These are phyloP conservation scores for Heliocidaris tuberculata DNA, from an alignment of 35 echinoderm and acorn worm genomes.

Conservation along the genomic window DNA sequence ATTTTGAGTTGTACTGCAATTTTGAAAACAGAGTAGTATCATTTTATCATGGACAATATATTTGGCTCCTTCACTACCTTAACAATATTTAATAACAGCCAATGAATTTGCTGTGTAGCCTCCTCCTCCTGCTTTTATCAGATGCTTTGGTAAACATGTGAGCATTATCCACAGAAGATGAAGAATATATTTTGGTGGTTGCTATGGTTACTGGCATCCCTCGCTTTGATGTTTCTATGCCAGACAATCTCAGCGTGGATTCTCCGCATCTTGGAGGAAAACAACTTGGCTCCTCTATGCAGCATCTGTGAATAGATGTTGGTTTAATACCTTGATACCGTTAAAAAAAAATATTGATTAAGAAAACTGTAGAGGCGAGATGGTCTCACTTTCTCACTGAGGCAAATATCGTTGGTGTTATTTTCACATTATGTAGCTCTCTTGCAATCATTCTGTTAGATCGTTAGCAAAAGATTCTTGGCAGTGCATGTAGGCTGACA, in stretches of 20 bases:
- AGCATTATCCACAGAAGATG: not conserved
- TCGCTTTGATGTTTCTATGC: not conserved
- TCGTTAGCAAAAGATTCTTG: no score
- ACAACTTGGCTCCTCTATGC: not conserved
- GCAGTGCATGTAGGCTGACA: no score
- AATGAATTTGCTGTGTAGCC: no score
- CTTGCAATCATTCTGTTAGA: not conserved
- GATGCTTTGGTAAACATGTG: not conserved
- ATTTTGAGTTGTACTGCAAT: no score
- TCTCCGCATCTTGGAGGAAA: not conserved
- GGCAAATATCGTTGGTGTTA: no score
- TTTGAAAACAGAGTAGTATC: no score
- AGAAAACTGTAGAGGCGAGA: not conserved
- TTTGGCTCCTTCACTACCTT: no score
- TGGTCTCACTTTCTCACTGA: not conserved
- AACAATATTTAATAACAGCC: no score
- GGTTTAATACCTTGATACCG: not conserved
- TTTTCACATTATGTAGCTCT: not conserved
- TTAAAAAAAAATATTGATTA: not conserved
- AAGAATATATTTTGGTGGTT: not conserved
- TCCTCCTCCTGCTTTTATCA: not conserved
- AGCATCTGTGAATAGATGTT: not conserved
- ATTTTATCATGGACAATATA: no score
- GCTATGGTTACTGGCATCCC: conserved; percentile 30
- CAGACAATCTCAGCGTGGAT: conserved; percentile 26